These are phyloP conservation scores for Drosophila arawakana DNA, from an alignment of 1,140 invertebrate species.

Conservation along the genomic window DNA sequence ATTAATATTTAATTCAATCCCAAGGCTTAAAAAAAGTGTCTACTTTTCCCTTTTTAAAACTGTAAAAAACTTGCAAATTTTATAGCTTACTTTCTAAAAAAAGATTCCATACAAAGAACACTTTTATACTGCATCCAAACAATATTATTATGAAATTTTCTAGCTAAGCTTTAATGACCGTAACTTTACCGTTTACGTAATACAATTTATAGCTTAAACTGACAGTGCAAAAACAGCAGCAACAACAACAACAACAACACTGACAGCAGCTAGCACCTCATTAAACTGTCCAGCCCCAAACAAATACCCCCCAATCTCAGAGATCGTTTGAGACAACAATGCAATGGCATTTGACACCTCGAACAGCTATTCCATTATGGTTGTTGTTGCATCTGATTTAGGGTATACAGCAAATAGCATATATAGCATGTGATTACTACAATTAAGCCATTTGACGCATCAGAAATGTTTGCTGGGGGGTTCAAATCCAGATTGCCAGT, in stretches of 20 bases:
- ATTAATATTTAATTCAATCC: too few species aligned
- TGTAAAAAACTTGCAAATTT: too few species aligned
- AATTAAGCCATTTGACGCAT: constrained; percentile 73
- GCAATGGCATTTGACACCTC: constrained; percentile 65
- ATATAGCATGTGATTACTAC: constrained; percentile 64
- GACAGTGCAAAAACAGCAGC: neutral
- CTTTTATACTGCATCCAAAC: neutral
- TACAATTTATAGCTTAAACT: constrained; percentile 13
- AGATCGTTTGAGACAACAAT: constrained; percentile 49
- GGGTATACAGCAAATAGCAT: neutral
- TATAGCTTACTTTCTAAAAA: too few species aligned
- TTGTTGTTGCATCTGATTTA: constrained; percentile 35
- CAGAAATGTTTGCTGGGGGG: constrained; percentile 49
- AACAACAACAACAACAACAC: neutral
- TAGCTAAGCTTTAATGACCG: neutral
- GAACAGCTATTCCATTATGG: constrained; percentile 39
- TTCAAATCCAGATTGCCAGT: constrained; percentile 17
- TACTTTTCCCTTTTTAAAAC: too few species aligned
- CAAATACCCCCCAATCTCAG: constrained; percentile 44
- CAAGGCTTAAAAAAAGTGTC: too few species aligned
- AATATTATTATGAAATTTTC: neutral
- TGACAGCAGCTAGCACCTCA: constrained; percentile 25
- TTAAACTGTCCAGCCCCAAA: constrained; percentile 7
- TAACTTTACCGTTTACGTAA: constrained; percentile 13
- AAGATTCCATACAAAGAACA: neutral